phyloP scores from a whole-genome alignment of 2,797 vertebrate genomes.

The Phoeniculus purpureus region DNA sequence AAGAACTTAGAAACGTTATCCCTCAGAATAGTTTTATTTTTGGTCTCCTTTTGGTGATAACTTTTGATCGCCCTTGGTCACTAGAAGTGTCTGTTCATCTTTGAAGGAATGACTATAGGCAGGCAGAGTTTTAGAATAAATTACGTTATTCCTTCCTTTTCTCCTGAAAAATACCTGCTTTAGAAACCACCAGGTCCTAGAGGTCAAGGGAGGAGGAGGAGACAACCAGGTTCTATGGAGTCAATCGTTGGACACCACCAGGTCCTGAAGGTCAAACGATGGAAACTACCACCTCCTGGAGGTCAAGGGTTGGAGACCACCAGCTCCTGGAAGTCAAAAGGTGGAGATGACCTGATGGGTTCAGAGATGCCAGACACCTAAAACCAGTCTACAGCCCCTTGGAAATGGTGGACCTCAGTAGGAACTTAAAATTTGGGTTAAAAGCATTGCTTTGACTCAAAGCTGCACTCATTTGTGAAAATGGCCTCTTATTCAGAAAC shows the following conservation, averaged over 20 bases:
- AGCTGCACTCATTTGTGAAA: rapidly evolving
- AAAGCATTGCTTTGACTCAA: background rate
- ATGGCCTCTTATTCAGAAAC: background rate
- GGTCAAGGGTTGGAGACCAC: no score
- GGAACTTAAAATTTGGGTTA: background rate
- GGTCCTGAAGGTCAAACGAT: no score
- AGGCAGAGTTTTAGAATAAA: background rate
- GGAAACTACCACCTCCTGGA: no score
- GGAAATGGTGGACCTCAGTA: background rate
- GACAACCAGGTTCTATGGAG: no score
- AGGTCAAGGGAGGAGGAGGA: no score
- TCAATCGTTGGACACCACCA: no score
- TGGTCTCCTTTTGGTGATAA: background rate
- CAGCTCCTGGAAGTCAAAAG: no score
- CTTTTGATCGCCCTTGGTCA: background rate
- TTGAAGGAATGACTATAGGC: background rate
- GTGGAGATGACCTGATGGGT: no score
- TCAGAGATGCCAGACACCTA: background rate
- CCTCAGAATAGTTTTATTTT: background rate
- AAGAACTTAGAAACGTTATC: background rate
- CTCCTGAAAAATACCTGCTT: background rate
- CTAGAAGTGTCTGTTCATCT: background rate
- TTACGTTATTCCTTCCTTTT: background rate
- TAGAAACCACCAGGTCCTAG: background rate
- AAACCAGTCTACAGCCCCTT: background rate